These are phyloP conservation scores for Drosophila parabipectinata DNA, from an alignment of 1,140 invertebrate species.

Conservation along the genomic window DNA sequence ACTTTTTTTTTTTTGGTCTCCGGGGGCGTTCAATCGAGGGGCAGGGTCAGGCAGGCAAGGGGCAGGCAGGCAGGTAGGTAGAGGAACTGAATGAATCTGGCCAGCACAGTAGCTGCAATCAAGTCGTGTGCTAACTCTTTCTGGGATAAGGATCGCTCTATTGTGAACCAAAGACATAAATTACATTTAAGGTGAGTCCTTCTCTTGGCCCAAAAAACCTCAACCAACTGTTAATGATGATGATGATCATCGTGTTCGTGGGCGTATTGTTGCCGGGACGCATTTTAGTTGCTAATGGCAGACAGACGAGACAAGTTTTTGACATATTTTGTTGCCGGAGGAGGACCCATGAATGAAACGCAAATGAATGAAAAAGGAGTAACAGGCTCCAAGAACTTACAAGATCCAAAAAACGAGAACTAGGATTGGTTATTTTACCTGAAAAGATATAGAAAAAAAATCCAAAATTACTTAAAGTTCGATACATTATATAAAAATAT, in stretches of 20 bases:
- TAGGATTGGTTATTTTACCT: slow-evolving; percentile 41
- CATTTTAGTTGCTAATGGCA: slow-evolving; percentile 70
- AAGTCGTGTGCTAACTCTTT: slow-evolving; percentile 50
- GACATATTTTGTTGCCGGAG: slow-evolving; percentile 71
- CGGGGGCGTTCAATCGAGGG: slow-evolving; percentile 38
- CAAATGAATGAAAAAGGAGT: slow-evolving; percentile 68
- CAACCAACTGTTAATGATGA: too few species aligned
- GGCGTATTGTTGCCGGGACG: slow-evolving; percentile 41
- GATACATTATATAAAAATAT: too few species aligned
- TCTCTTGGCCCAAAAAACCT: too few species aligned
- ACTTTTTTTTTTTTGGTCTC: neutral
- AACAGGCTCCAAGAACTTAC: too few species aligned
- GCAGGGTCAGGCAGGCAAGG: too few species aligned
- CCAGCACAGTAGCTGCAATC: slow-evolving; percentile 77
- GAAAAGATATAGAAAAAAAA: slow-evolving; percentile 31
- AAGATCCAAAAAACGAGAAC: too few species aligned
- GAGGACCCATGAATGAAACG: slow-evolving; percentile 69
- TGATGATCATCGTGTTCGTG: slow-evolving; percentile 48
- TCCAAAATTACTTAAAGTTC: too few species aligned
- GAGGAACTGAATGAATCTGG: slow-evolving; percentile 15
- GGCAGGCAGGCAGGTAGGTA: too few species aligned
- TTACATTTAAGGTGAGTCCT: slow-evolving; percentile 74
- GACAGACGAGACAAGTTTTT: slow-evolving; percentile 82
- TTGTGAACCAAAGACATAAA: slow-evolving; percentile 68
- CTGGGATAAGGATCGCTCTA: slow-evolving; percentile 48